phyloP scores from a whole-genome alignment of 64 coral and sea anemone species.

The Actinia tenebrosa region DNA sequence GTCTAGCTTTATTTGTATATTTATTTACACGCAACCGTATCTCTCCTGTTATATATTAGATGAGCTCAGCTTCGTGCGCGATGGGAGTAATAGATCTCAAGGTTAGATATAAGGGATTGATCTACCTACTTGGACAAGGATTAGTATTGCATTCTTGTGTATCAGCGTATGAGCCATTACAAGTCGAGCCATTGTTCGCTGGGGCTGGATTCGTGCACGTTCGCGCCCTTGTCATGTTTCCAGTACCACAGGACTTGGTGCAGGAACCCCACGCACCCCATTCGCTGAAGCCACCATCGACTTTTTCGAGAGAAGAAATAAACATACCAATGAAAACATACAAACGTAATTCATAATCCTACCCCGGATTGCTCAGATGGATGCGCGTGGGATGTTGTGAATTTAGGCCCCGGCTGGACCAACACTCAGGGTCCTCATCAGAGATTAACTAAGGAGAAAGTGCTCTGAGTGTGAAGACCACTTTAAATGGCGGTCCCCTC shows the following conservation, averaged over 20 bases:
- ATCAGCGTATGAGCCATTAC: not conserved
- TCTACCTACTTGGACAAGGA: conserved; percentile 33
- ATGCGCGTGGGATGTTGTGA: no score
- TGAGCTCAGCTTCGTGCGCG: no score
- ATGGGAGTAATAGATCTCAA: not conserved
- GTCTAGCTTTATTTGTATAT: no score
- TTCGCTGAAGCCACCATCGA: conserved; percentile 36
- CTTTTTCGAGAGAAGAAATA: not conserved
- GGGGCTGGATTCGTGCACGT: conserved; percentile 41
- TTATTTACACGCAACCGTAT: no score
- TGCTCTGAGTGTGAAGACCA: no score
- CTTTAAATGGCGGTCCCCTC: no score
- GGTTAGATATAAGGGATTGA: not conserved
- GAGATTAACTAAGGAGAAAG: no score
- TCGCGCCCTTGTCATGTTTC: conserved; percentile 2
- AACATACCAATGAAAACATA: not conserved
- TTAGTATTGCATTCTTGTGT: conserved; percentile 19
- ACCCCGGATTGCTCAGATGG: no score
- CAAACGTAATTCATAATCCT: not conserved
- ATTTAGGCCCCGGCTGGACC: no score
- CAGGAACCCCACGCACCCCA: conserved; percentile 27
- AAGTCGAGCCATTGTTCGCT: conserved; percentile 32
- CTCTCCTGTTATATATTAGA: no score
- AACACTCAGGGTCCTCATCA: no score
- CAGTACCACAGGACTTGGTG: conserved; percentile 33